Base-by-base conservation (phyloP, 2,797 vertebrate species). In the Poeciliopsis infans region DNA sequence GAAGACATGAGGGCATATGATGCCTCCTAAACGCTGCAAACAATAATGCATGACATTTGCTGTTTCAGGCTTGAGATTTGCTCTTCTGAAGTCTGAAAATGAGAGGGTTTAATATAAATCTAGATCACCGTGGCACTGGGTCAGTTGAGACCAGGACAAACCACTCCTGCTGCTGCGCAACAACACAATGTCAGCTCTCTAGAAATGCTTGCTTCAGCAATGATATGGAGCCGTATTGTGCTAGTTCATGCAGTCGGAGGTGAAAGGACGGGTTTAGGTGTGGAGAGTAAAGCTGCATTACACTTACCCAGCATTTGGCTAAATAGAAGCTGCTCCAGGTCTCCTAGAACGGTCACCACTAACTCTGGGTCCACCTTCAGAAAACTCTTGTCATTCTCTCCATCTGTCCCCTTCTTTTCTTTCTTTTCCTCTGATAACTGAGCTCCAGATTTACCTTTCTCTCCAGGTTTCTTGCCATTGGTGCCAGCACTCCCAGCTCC, bases 291-390 rank as follows among this genome's bases (percentile, higher is more conserved):
- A 69, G 25, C 31, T 73, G 68, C 3, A 59, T 11, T 12, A 75
- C 49, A 97, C 97, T 98, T 92, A 99, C 98, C 98, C 76, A 98
- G 90, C 93, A 98, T 98, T 89, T 99, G 97, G 93, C 98, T 99
- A 96, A 99, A 99, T 66, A 99, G 97, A 47, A 99, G 96, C 95
- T 99, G 98, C 91, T 99, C 98, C 92, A 99, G 93, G 92, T 99
- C 98, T 0, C 98, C 98, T 89, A 99, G 95, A 84, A 99, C 98
- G 0, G 98, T 99, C 88, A 99, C 98, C 90, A 99, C 98, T 72
- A 99, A 95, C 93, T 99, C 97, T 7, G 98, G 98, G 78, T 99
- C 98, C 96, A 99, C 98, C 93, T 98, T 99, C 84, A 99, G 95
- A 90, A 97, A 99, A 81, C 96, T 90, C 83, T 98, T 97, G 82